Evolutionary conservation across 2,888 invertebrate genomes (phyloP).

Genomic region (Aleiodes leptofemur): DNA sequence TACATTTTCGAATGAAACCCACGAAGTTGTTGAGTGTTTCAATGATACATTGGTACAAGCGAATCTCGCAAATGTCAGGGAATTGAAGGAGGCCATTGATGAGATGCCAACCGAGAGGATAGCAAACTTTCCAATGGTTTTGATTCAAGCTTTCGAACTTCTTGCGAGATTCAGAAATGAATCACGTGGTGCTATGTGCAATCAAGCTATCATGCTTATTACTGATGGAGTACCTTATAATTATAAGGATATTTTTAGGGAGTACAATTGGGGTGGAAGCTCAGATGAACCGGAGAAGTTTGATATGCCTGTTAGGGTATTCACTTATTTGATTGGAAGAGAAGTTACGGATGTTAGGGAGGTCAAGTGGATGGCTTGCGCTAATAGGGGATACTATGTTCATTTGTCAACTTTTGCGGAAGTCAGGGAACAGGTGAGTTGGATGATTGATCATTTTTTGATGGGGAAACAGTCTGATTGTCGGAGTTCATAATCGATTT

Average conservation of each 20-base stretch:
- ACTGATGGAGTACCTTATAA: conserved; percentile 99
- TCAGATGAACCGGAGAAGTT: conserved; percentile 76
- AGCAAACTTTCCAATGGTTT: conserved; percentile 94
- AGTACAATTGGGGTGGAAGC: conserved; percentile 88
- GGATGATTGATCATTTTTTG: too few species aligned
- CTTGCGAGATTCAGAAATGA: conserved; percentile 82
- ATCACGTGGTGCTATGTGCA: conserved; percentile 83
- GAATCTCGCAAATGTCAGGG: conserved; percentile 88
- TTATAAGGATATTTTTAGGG: conserved; percentile 93
- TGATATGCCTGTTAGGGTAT: conserved; percentile 91
- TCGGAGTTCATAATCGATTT: too few species aligned
- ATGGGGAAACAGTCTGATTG: too few species aligned
- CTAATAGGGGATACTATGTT: conserved; percentile 96
- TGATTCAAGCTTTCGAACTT: conserved; percentile 92
- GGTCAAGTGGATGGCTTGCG: conserved; percentile 99
- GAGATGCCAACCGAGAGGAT: conserved; percentile 89
- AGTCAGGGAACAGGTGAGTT: conserved; percentile 92
- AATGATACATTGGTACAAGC: conserved; percentile 93
- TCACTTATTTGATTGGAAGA: conserved; percentile 98
- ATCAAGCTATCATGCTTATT: conserved; percentile 98
- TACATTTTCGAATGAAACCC: conserved; percentile 90
- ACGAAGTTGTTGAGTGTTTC: conserved; percentile 90
- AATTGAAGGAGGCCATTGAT: conserved; percentile 88
- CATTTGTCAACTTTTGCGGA: conserved; percentile 98
- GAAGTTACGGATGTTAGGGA: conserved; percentile 91